A percentile compares a stretch with the other conserved stretches of the same genome.
Evolutionary conservation across 1,140 invertebrate species (phyloP).

Genomic region (Papilio glaucus): DNA sequence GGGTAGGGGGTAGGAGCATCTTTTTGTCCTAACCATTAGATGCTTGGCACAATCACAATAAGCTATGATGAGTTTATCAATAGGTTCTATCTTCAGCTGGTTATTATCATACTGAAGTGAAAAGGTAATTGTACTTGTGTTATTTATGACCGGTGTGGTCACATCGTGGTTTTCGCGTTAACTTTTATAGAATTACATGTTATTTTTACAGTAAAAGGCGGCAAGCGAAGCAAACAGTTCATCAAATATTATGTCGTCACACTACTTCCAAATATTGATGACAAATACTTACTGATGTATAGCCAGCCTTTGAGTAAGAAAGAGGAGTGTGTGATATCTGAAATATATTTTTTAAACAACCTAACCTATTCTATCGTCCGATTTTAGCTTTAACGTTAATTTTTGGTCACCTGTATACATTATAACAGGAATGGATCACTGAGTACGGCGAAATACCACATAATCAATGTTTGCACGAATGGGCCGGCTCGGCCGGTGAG

Average conservation of each 20-base stretch:
- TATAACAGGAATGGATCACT: no score
- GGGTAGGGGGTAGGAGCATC: neutral
- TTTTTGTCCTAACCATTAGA: neutral
- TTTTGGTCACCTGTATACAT: no score
- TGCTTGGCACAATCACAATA: conserved; percentile 1
- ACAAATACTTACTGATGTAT: no score
- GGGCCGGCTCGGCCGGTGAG: no score
- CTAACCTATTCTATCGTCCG: no score
- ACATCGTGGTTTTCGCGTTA: neutral
- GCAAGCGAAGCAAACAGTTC: neutral
- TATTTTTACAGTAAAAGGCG: neutral
- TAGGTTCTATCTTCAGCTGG: neutral
- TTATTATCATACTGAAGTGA: neutral
- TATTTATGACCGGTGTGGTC: neutral
- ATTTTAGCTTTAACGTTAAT: no score
- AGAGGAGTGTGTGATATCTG: no score
- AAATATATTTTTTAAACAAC: no score
- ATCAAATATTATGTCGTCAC: neutral
- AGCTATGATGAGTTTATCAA: neutral
- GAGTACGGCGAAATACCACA: no score
- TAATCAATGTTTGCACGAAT: no score
- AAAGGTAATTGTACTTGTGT: conserved; percentile 16
- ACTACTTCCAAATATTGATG: neutral
- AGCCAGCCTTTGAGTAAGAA: no score
- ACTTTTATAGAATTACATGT: neutral